A percentile compares a stretch with the other conserved stretches of the same genome.
Conservation (phyloP, 2,888 invertebrate species). For the Agonopterix heracliana region DNA sequence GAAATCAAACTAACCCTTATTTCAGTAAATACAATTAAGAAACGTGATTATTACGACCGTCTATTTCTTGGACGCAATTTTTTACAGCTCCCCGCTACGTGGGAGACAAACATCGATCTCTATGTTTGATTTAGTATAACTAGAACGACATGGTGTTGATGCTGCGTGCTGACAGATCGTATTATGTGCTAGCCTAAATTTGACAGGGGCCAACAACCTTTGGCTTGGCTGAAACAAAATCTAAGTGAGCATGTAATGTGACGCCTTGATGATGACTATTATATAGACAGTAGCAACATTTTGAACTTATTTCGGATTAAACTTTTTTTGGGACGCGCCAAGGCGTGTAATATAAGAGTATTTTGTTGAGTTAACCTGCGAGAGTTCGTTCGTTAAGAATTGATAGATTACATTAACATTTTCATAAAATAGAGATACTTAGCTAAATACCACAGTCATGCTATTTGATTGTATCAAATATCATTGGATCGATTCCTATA, state of each 20-base stretch:
- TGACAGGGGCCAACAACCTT: slow-evolving; percentile 6
- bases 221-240: slow-evolving; percentile 1
- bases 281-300: slow-evolving; percentile 1
- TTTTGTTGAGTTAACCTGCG: too few relatives aligned
- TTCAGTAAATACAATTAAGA: too few relatives aligned
- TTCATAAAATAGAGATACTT: too few relatives aligned
- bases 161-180: slow-evolving; percentile 2
- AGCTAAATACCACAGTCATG: too few relatives aligned
- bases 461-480: too few relatives aligned
- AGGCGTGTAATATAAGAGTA: background rate
- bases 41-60: too few relatives aligned
- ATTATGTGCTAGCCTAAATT: too few relatives aligned
- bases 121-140: slow-evolving; percentile 5
- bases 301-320: background rate
- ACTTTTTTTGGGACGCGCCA: background rate
- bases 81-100: slow-evolving; percentile 1
- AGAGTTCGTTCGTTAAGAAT: too few relatives aligned
- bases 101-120: slow-evolving; percentile 4
- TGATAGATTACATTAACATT: background rate
- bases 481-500: too few relatives aligned
- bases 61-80: background rate
- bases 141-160: slow-evolving; percentile 6
- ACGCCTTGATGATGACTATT: slow-evolving; percentile 4
- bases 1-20: too few relatives aligned
- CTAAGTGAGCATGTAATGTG: background rate